A percentile compares a stretch with the other conserved stretches of the same genome.
These are phyloP conservation scores for Lypha dubia DNA, from an alignment of 2,888 invertebrate genomes.

Conservation along the genomic window DNA sequence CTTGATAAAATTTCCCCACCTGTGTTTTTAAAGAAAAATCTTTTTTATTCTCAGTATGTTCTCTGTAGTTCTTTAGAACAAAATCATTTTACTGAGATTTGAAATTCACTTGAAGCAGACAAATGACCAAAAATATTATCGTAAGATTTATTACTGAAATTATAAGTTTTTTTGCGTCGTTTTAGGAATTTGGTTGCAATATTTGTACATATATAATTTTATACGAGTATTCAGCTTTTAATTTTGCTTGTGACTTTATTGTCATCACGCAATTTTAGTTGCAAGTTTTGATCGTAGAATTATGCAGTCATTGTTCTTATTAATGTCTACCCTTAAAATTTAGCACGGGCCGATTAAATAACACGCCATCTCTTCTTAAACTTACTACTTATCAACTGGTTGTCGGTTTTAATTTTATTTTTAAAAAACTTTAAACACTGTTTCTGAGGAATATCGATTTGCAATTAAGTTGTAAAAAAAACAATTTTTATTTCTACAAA, in stretches of 20 bases:
- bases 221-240: background rate
- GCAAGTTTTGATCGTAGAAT: slow-evolving; percentile 46
- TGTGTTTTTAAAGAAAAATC: background rate
- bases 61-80: slow-evolving; percentile 8
- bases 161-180: background rate
- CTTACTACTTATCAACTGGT: slow-evolving; percentile 36
- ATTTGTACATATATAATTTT: background rate
- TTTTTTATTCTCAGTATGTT: background rate
- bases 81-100: slow-evolving; percentile 29
- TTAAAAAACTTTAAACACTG: slow-evolving; percentile 35
- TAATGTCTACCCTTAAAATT: slow-evolving; percentile 62
- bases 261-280: slow-evolving; percentile 55
- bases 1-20: slow-evolving; percentile 38
- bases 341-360: slow-evolving; percentile 44
- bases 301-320: slow-evolving; percentile 56
- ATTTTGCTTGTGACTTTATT: slow-evolving; percentile 27
- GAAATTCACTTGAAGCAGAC: slow-evolving; percentile 2
- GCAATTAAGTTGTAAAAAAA: background rate
- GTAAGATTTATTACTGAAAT: slow-evolving; percentile 23
- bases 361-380: slow-evolving; percentile 60
- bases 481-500: too few species aligned
- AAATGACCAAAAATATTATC: background rate
- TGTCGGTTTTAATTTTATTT: slow-evolving; percentile 17
- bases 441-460: background rate
- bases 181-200: slow-evolving; percentile 11